Conservation (phyloP, 2,888 invertebrate genomes). For the Drosophila parthenogenetica region DNA sequence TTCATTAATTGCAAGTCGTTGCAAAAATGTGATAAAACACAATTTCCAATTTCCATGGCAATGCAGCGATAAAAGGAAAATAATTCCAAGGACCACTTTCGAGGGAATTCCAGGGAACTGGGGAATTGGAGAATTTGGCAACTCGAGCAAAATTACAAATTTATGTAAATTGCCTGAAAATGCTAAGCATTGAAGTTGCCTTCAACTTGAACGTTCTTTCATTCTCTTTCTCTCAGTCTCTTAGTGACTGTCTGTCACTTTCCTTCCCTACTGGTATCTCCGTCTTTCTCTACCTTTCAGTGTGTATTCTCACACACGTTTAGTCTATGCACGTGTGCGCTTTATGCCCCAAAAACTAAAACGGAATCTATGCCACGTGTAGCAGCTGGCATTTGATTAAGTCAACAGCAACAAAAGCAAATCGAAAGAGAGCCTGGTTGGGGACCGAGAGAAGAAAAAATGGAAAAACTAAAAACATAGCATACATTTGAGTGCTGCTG, state of each 20-base stretch:
- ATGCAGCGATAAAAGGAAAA: conserved; percentile 8
- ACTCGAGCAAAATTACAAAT: conserved; percentile 36
- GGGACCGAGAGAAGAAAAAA: neutral
- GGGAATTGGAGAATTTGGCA: conserved; percentile 37
- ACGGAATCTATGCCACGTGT: conserved; percentile 49
- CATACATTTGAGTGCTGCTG: conserved; percentile 40
- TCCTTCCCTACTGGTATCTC: neutral
- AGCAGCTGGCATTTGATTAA: conserved; percentile 61
- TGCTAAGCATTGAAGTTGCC: conserved; percentile 49
- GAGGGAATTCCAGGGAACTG: conserved; percentile 10
- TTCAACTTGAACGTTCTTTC: conserved; percentile 11
- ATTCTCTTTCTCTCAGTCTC: neutral
- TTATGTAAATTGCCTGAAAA: conserved; percentile 60
- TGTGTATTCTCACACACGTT: conserved; percentile 21
- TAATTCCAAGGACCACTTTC: conserved; percentile 5
- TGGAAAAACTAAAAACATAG: conserved; percentile 26
- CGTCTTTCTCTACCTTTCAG: conserved; percentile 6
- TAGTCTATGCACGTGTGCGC: conserved; percentile 61
- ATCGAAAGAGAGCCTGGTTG: neutral
- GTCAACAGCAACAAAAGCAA: conserved; percentile 33
- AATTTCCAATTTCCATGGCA: conserved; percentile 9
- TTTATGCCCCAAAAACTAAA: conserved; percentile 49
- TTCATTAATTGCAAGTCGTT: conserved; percentile 55
- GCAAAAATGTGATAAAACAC: conserved; percentile 25
- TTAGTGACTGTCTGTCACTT: neutral